Conservation (phyloP, 2,797 vertebrate species). For the Onychomys leucogaster region DNA sequence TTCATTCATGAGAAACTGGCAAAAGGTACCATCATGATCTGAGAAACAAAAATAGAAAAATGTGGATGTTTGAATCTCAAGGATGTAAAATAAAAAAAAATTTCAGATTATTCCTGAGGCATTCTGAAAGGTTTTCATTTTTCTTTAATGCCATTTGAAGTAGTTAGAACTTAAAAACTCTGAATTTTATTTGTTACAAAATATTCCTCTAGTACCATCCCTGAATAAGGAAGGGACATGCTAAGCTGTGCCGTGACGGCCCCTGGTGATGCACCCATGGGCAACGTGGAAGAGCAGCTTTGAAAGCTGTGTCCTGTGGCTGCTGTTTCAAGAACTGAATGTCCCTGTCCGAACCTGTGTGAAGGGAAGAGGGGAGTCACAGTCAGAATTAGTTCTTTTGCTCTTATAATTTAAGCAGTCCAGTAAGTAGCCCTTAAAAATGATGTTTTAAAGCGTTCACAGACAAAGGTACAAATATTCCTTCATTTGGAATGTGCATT, state of each 20-base stretch:
- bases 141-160: conserved; percentile 63
- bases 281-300: not conserved
- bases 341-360: not conserved
- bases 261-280: not conserved
- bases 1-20: not conserved
- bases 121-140: conserved; percentile 26
- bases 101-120: not conserved
- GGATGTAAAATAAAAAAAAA: not conserved
- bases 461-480: not conserved
- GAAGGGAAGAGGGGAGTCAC: conserved; percentile 1
- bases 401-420: not conserved
- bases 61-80: not conserved
- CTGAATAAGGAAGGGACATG: conserved; percentile 20
- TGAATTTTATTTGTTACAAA: conserved; percentile 54
- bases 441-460: not conserved
- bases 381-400: not conserved
- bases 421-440: not conserved
- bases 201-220: conserved; percentile 49
- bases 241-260: not conserved
- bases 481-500: not conserved
- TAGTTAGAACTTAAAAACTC: conserved; percentile 44
- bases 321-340: not conserved
- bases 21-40: not conserved
- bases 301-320: not conserved
- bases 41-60: not conserved